Conservation (phyloP, 2,113 vertebrate genomes). For the Periophthalmodon schlosseri region DNA sequence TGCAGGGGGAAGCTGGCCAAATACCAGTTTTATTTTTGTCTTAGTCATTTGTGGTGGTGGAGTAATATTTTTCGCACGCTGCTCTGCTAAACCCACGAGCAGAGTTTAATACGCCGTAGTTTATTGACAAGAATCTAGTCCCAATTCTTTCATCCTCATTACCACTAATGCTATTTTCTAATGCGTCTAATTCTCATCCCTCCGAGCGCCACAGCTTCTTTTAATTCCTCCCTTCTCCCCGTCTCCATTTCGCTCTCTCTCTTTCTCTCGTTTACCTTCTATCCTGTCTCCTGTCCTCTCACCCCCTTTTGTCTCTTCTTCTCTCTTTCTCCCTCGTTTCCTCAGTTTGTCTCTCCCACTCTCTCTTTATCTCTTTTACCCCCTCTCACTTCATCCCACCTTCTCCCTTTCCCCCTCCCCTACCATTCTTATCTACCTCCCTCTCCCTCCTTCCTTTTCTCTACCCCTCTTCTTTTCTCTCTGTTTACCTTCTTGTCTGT, state of each 20-base stretch:
- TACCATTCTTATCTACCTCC: no score
- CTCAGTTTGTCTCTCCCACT: no score
- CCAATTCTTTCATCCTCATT: background rate
- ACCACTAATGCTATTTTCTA: background rate
- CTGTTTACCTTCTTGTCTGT: no score
- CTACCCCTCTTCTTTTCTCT: no score
- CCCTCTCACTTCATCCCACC: background rate
- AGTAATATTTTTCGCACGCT: no score
- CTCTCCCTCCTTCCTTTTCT: no score
- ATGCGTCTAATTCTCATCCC: background rate
- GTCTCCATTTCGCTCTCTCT: slow-evolving; percentile 21
- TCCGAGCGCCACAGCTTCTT: slow-evolving; percentile 7
- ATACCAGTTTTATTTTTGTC: no score
- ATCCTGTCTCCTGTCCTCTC: background rate
- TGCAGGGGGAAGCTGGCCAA: no score
- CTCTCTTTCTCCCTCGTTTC: background rate
- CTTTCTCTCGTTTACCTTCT: no score
- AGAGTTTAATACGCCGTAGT: background rate
- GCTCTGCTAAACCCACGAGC: background rate
- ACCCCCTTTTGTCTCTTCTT: no score
- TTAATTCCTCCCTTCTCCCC: slow-evolving; percentile 24
- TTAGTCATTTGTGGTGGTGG: no score
- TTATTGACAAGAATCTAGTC: background rate
- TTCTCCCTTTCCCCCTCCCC: background rate
- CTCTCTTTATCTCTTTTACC: background rate